phyloP scores from a whole-genome alignment of 53 echinoderm and acorn worm genomes.

The Astropecten irregularis region DNA sequence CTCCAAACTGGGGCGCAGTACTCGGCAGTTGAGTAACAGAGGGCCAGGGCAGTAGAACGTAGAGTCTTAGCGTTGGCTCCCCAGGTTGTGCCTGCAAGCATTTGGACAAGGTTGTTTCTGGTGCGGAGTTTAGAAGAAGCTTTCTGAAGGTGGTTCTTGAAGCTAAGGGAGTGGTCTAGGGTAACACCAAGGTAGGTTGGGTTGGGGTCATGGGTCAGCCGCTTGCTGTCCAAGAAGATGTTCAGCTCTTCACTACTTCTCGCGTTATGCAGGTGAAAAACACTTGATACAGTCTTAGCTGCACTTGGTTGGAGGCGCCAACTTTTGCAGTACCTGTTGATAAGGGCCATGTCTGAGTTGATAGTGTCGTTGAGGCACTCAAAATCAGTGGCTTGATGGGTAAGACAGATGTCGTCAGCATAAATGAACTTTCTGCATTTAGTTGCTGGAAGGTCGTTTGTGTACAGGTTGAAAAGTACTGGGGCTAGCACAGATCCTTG shows the following conservation, averaged over 20 bases:
- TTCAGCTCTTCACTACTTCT: constrained; percentile 1
- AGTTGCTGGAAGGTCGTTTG: background rate
- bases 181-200: background rate
- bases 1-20: constrained; percentile 48
- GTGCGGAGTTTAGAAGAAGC: background rate
- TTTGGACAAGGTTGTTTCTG: constrained; percentile 18
- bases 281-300: constrained; percentile 10
- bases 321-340: background rate
- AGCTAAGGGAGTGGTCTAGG: background rate
- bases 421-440: background rate
- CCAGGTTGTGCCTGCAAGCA: constrained; percentile 4
- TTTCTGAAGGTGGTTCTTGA: background rate
- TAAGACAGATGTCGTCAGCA: background rate
- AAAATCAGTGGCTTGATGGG: background rate
- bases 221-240: background rate
- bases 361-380: background rate
- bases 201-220: background rate
- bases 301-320: background rate
- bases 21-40: constrained; percentile 39
- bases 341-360: background rate
- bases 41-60: background rate
- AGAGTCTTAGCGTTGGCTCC: constrained; percentile 14
- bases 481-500: constrained; percentile 6
- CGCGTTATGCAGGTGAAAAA: constrained; percentile 18
- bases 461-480: background rate